Base-by-base conservation (phyloP, 2,888 invertebrate species). In the Phalera bucephala region DNA sequence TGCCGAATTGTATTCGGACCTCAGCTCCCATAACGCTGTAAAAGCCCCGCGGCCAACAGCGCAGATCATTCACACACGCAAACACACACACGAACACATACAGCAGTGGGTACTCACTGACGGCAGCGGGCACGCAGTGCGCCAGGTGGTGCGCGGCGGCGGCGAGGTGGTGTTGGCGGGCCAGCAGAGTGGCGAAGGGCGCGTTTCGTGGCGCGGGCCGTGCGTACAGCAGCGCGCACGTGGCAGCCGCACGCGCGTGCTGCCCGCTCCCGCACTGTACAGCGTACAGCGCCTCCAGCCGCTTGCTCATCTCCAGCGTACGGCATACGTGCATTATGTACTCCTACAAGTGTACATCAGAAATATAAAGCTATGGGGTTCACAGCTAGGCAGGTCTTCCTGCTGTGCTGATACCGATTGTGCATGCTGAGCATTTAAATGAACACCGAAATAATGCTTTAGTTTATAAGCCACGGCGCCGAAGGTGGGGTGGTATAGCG, bases 161-260 rank as follows among this genome's bases (percentile, higher is more conserved):
- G 0, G 89, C 68, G 91, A 92, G 91, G 44, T 91, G 88, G 0
- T 86, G 80, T 54, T 52, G 93, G 68, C 72, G 91, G 80, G 51
- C 90, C 79, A n/a, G 84, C 72, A 71, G 91, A 88, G 80, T 80
- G 4, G 91, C 91, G 48, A 91, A 45, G 10, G 65, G 50, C 32
- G 45, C 33, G 12, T 27, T 4, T 29, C 3, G 41, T 25, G 31
- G 49, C 42, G 26, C 41, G 2, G 73, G 91, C 31, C 92, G 90
- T n/a, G 92, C 87, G 76, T 95, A 96, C 68, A 95, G 93, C 42
- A 93, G 91, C 31, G 95, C 94, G 67, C 95, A 95, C 0, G 95
- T 95, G 87, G 95, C 95, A 3, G 95, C 93, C 0, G 95, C 95
- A 33, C 96, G 91, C 21, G 95, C 91, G 44, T 92, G 93, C 74